Conservation (phyloP, 2,113 vertebrate genomes). For the Euleptes europaea region DNA sequence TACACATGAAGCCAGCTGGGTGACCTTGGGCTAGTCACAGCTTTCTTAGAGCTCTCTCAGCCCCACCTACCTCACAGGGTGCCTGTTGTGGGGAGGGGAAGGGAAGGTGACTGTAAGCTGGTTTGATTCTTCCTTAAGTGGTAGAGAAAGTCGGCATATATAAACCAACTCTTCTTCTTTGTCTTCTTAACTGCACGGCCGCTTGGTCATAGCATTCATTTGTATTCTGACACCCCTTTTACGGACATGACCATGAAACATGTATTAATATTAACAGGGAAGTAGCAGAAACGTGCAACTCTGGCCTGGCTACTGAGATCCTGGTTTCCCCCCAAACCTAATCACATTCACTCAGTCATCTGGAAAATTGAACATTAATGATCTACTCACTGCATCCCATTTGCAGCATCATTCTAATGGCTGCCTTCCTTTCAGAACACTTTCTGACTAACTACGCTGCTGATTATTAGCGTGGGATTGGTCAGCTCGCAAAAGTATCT, state of each 20-base stretch:
- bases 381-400: neutral
- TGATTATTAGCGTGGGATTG: accelerated
- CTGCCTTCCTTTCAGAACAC: neutral
- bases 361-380: neutral
- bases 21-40: too few species aligned
- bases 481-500: neutral
- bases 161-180: too few species aligned
- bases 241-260: neutral
- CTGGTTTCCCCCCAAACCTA: conserved; percentile 1
- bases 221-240: neutral
- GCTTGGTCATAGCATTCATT: neutral
- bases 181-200: neutral
- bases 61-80: too few species aligned
- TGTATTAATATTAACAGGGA: neutral
- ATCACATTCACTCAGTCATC: neutral
- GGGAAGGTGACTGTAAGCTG: too few species aligned
- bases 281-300: neutral
- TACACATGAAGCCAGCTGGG: too few species aligned
- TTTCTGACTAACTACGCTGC: neutral
- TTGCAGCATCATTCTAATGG: neutral
- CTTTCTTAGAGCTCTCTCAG: too few species aligned
- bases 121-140: too few species aligned
- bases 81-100: too few species aligned
- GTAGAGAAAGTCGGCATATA: too few species aligned
- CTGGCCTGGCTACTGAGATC: neutral